Conservation (phyloP, 2,113 vertebrate species). For the Turdus rufiventris region DNA sequence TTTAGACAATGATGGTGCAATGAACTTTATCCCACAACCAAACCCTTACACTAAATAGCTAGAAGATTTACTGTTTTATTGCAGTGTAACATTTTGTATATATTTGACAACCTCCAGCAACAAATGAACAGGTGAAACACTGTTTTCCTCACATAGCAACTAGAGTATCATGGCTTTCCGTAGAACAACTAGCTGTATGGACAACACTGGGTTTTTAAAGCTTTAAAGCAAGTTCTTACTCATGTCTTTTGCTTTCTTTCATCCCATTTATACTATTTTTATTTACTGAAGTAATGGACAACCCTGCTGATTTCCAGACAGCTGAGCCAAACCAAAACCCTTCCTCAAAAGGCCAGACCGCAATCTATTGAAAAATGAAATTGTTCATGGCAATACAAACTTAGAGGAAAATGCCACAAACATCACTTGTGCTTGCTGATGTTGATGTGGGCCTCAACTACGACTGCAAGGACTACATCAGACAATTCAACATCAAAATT, state of each 20-base stretch:
- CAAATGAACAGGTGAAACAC: neutral
- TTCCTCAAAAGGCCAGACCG: neutral
- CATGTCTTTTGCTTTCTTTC: neutral
- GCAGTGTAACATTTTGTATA: neutral
- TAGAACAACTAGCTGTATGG: neutral
- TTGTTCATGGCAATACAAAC: neutral
- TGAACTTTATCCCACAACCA: neutral
- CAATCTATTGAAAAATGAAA: neutral
- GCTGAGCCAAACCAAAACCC: neutral
- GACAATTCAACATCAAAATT: neutral
- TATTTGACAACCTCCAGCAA: neutral
- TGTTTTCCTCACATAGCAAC: neutral
- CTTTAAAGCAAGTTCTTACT: neutral
- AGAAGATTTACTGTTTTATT: neutral
- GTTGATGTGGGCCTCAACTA: neutral
- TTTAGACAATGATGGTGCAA: neutral
- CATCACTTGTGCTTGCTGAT: neutral
- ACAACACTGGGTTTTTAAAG: neutral
- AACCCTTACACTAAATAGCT: neutral
- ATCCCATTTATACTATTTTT: neutral
- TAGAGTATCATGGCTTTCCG: neutral
- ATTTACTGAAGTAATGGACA: neutral
- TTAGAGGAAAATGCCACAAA: neutral
- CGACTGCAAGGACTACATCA: neutral
- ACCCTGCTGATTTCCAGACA: neutral